These are phyloP conservation scores for Whitmania pigra DNA, from an alignment of 1,140 invertebrate genomes.

Conservation along the genomic window DNA sequence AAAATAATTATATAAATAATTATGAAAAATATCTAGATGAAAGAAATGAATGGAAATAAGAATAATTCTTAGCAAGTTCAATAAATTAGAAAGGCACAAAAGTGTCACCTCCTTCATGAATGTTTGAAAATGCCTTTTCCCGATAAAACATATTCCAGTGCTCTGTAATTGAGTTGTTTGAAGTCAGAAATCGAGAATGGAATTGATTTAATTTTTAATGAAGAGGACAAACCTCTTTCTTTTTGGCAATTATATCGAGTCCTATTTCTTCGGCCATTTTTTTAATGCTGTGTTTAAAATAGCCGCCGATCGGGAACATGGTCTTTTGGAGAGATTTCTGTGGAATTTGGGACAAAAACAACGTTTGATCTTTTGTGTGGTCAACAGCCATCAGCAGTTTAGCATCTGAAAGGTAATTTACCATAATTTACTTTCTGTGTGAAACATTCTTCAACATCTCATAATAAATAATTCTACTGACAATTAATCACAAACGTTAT, in stretches of 20 bases:
- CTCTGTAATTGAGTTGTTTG: slow-evolving; percentile 46
- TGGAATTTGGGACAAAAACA: slow-evolving; percentile 74
- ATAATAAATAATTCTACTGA: too few relatives aligned
- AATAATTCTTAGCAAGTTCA: not conserved
- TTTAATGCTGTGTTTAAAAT: slow-evolving; percentile 65
- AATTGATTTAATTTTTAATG: too few relatives aligned
- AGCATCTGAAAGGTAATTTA: slow-evolving; percentile 46
- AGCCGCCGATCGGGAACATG: slow-evolving; percentile 77
- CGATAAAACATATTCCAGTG: slow-evolving; percentile 92
- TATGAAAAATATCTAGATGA: not conserved
- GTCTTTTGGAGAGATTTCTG: slow-evolving; percentile 62
- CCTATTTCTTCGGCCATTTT: slow-evolving; percentile 59
- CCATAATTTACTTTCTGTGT: too few relatives aligned
- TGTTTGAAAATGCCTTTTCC: slow-evolving; percentile 49
- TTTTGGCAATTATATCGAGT: slow-evolving; percentile 60
- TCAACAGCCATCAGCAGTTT: slow-evolving; percentile 60
- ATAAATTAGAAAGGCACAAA: not conserved
- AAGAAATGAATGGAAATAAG: not conserved
- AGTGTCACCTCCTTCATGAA: slow-evolving; percentile 51
- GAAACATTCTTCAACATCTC: too few relatives aligned
- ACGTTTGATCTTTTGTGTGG: slow-evolving; percentile 79
- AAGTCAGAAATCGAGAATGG: too few relatives aligned
- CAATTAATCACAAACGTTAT: too few relatives aligned
- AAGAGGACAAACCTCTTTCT: slow-evolving; percentile 53
- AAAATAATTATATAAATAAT: not conserved